Evolutionary conservation across 37 sponge, comb jelly and placozoan genomes (phyloP), one percentile per base, ranked within the genome.

Genomic region (Ianthella basta): DNA sequence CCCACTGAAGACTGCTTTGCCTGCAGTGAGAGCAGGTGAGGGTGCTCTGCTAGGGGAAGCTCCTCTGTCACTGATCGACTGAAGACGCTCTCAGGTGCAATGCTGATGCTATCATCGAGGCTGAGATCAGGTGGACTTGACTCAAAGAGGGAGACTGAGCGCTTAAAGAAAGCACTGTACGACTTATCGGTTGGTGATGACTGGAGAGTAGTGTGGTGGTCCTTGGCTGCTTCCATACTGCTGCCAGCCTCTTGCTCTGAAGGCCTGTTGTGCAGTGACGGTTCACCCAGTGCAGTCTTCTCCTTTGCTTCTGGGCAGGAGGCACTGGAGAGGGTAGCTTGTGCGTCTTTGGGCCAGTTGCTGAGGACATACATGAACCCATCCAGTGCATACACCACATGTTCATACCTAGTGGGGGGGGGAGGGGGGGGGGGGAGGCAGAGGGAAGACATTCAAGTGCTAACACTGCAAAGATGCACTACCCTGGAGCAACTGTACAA

Each of bases 301-400:
- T 15, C 12, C 12, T 8, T 40, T 72, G 14, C 40, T 33, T 8
- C 40, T 72, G 73, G 73, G 39, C 40, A 33, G 8, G 73, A 35
- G 30, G 35, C 16, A 21, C 40, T n/a, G n/a, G n/a, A n/a, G n/a
- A n/a, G 36, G 13, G 12, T 32, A 27, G 38, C 34, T 12, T 40
- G 25, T 32, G 82, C 72, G 19, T 59, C 39, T 33, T 89, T 91
- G 33, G 87, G 91, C 91, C 91, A 92, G 36, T 92, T 84, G 68
- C 50, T 55, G 18, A 90, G 87, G 19, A 84, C 38, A 78, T 95
- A 95, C 60, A 95, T 34, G 40, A 92, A 86, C 4, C 83, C 87
- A 70, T 95, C 96, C 60, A 95, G 61, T 0, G 89, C 64, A 61
- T 89, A 95, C 50, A 92, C 96, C 16, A 92, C 91, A 56, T 95